Conservation (phyloP, 2,888 invertebrate genomes). For the Griposia aprilina region DNA sequence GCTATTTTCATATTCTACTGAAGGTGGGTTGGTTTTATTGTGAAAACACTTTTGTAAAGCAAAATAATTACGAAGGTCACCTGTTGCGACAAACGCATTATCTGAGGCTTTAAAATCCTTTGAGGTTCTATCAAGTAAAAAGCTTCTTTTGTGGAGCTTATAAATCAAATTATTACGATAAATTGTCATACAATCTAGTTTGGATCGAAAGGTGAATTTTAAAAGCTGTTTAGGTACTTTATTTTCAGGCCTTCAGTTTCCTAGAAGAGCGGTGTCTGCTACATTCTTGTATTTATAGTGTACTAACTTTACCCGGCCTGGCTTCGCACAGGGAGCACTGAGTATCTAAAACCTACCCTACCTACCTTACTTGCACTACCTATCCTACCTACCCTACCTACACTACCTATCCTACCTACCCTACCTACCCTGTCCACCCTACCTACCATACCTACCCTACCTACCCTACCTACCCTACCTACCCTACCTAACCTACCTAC, state of each 20-base stretch:
- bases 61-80: neutral
- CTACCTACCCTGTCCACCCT: too few relatives aligned
- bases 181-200: conserved; percentile 28
- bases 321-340: too few relatives aligned
- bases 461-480: too few relatives aligned
- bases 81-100: neutral
- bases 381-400: too few relatives aligned
- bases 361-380: too few relatives aligned
- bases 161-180: conserved; percentile 17
- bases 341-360: too few relatives aligned
- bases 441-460: too few relatives aligned
- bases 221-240: neutral
- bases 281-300: too few relatives aligned
- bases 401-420: too few relatives aligned
- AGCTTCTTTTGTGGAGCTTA: conserved; percentile 30
- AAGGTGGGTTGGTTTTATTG: neutral
- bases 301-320: too few relatives aligned
- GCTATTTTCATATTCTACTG: too few relatives aligned
- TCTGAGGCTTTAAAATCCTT: neutral
- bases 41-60: neutral
- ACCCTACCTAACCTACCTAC: too few relatives aligned
- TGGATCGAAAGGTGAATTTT: conserved; percentile 13
- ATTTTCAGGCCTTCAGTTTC: neutral
- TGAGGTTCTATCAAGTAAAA: conserved; percentile 12
- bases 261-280: neutral